phyloP scores from a whole-genome alignment of 1,140 invertebrate genomes.

The Drosophila paulistorum region DNA sequence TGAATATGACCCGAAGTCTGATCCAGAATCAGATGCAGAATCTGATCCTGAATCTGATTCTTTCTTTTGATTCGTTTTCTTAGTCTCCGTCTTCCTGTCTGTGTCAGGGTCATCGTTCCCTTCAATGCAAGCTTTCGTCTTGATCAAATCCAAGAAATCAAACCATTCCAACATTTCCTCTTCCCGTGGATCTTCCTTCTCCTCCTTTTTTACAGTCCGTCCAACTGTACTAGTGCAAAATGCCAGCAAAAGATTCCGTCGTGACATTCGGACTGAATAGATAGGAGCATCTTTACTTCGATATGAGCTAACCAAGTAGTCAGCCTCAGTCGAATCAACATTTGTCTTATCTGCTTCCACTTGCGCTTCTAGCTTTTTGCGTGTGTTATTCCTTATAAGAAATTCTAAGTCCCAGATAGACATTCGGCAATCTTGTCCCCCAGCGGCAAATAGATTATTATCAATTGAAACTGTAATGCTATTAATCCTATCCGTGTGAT shows the following conservation, averaged over 20 bases:
- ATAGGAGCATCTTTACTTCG: slow-evolving; percentile 34
- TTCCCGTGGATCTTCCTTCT: no score
- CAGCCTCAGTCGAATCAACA: neutral
- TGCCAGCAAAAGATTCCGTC: slow-evolving; percentile 48
- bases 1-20: no score
- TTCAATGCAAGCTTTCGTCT: slow-evolving; percentile 21
- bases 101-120: neutral
- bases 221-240: slow-evolving; percentile 21
- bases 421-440: slow-evolving; percentile 44
- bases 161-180: slow-evolving; percentile 24
- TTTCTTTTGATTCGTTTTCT: no score
- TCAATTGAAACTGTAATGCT: slow-evolving; percentile 43
- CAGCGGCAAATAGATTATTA: slow-evolving; percentile 49
- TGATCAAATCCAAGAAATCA: slow-evolving; percentile 30
- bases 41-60: no score
- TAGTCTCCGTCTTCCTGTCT: neutral
- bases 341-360: neutral
- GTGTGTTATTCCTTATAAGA: slow-evolving; percentile 16
- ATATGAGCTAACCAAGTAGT: slow-evolving; percentile 34
- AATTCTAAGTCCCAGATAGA: slow-evolving; percentile 57
- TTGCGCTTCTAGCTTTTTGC: no score
- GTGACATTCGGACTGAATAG: slow-evolving; percentile 30
- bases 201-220: no score
- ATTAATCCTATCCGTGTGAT: slow-evolving; percentile 37
- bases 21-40: no score